A percentile compares a stretch with the other conserved stretches of the same genome.
Conservation (phyloP, 2,888 invertebrate species). For the Pimpla rufipes region DNA sequence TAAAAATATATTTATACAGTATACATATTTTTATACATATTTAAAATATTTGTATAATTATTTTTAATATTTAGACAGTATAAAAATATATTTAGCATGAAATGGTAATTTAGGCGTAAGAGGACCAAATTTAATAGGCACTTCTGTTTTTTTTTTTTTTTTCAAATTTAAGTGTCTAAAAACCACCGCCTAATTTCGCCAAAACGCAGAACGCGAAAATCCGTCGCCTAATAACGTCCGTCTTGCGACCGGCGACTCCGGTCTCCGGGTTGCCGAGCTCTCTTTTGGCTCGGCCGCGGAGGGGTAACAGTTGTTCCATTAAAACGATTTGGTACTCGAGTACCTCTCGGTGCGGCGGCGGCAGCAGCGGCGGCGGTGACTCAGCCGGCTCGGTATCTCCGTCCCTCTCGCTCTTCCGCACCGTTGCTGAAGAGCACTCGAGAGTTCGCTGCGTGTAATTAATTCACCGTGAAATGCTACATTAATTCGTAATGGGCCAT, state of each 20-base stretch:
- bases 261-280: constrained; percentile 47
- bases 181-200: too few species aligned
- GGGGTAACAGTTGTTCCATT: constrained; percentile 82
- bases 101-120: too few species aligned
- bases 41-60: too few species aligned
- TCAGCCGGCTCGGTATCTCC: constrained; percentile 63
- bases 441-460: constrained; percentile 80
- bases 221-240: neutral
- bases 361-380: constrained; percentile 65
- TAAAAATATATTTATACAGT: too few species aligned
- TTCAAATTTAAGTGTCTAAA: too few species aligned
- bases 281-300: constrained; percentile 62
- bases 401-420: constrained; percentile 65
- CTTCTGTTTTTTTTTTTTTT: too few species aligned
- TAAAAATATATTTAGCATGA: too few species aligned
- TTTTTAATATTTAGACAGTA: too few species aligned
- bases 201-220: too few species aligned
- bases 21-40: too few species aligned
- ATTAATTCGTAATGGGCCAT: constrained; percentile 81
- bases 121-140: too few species aligned
- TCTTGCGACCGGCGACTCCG: neutral
- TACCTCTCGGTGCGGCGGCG: constrained; percentile 69
- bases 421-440: constrained; percentile 76
- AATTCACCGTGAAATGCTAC: constrained; percentile 83
- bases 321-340: constrained; percentile 82